Evolutionary conservation across 2,113 vertebrate species (phyloP).

Genomic region (Parotia lawesii): DNA sequence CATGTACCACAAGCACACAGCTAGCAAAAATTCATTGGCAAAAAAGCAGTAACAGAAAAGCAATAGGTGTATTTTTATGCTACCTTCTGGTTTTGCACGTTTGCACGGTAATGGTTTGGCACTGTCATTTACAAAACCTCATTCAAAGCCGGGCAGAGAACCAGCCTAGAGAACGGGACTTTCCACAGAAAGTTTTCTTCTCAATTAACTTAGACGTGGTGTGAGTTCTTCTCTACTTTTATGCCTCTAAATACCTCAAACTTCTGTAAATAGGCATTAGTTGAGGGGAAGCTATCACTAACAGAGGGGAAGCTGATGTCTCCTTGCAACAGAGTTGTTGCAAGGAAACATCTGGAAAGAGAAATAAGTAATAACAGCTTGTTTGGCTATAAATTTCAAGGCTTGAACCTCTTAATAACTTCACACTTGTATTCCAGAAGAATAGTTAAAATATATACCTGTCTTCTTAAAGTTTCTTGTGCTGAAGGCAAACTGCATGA

Average conservation of each 20-base stretch:
- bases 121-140: neutral
- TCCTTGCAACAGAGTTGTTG: neutral
- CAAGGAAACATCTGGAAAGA: neutral
- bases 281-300: neutral
- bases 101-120: neutral
- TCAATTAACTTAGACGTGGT: rapidly evolving
- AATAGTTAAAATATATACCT: neutral
- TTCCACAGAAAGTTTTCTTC: neutral
- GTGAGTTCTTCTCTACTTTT: neutral
- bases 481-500: neutral
- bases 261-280: neutral
- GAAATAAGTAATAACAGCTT: neutral
- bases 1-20: rapidly evolving
- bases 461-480: neutral
- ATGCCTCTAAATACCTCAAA: neutral
- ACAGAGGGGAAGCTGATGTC: neutral
- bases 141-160: neutral
- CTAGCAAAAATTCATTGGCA: neutral
- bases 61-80: neutral
- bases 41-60: neutral
- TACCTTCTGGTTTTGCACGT: neutral
- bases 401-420: neutral
- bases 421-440: neutral
- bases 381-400: neutral
- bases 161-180: neutral